These are phyloP conservation scores for Pungitius pungitius DNA, from an alignment of 2,113 vertebrate species.

Conservation along the genomic window DNA sequence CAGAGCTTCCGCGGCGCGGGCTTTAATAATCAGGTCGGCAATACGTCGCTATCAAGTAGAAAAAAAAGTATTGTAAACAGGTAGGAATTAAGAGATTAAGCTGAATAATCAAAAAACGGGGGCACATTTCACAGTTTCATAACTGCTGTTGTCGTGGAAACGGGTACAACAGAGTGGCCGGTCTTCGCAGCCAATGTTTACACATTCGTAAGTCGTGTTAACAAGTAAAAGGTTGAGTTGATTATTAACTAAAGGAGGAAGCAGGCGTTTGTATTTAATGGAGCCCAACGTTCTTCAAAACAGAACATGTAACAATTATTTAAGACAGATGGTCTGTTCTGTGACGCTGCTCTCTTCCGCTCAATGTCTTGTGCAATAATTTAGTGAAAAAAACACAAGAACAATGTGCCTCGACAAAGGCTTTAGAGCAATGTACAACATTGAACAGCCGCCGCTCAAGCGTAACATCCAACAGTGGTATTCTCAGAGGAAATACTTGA, in stretches of 20 bases:
- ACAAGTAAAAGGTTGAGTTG: constrained; percentile 46
- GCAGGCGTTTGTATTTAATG: constrained; percentile 30
- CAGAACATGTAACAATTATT: not conserved
- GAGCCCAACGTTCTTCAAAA: constrained; percentile 21
- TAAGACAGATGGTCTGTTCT: constrained; percentile 19
- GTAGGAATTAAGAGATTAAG: constrained; percentile 1
- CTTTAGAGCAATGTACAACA: constrained; percentile 35
- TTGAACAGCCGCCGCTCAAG: constrained; percentile 38
- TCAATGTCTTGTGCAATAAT: constrained; percentile 10
- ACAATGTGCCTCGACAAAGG: constrained; percentile 31
- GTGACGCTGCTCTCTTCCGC: constrained; percentile 2
- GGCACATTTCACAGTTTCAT: not conserved
- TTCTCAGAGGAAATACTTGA: constrained; percentile 45
- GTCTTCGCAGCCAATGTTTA: constrained; percentile 33
- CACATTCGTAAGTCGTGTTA: constrained; percentile 45
- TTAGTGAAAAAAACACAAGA: constrained; percentile 31
- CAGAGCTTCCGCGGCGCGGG: not conserved
- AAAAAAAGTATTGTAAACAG: constrained; percentile 10
- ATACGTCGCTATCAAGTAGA: constrained; percentile 16
- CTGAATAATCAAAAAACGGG: not conserved
- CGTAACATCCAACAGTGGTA: constrained; percentile 43
- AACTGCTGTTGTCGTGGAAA: constrained; percentile 25
- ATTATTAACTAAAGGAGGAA: constrained; percentile 64
- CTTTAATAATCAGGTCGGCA: constrained; percentile 20
- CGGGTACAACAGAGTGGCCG: constrained; percentile 15